A percentile compares a stretch with the other conserved stretches of the same genome.
These are phyloP conservation scores for Epizoanthus stellaris DNA, from an alignment of 92 coral and sea anemone species.

Conservation along the genomic window DNA sequence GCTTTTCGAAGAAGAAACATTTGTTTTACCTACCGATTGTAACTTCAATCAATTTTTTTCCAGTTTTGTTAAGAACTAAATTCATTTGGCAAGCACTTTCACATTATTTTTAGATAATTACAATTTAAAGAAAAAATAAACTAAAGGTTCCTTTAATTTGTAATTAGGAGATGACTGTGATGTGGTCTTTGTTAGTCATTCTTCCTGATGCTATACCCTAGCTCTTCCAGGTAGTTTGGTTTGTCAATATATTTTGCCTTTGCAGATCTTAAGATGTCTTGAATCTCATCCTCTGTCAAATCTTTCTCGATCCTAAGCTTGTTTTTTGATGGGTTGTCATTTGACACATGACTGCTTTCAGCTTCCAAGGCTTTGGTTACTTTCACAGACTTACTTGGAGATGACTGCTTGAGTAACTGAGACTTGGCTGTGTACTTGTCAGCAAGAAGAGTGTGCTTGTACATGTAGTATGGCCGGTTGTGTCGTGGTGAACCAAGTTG, in stretches of 20 bases:
- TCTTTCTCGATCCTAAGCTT: constrained; percentile 72
- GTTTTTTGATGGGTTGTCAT: constrained; percentile 50
- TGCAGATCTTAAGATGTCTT: constrained; percentile 75
- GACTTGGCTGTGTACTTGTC: constrained; percentile 72
- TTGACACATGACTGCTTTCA: constrained; percentile 46
- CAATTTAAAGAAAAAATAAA: background rate
- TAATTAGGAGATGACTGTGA: too few relatives aligned
- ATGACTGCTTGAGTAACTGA: constrained; percentile 65
- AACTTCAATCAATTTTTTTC: too few relatives aligned
- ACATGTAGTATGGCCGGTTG: constrained; percentile 55
- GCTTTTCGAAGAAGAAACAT: too few relatives aligned
- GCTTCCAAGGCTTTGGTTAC: constrained; percentile 42
- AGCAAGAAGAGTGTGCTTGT: constrained; percentile 58
- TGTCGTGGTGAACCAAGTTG: constrained; percentile 40
- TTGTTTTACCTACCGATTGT: too few relatives aligned
- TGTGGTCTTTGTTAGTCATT: constrained; percentile 30
- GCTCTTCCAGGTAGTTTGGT: constrained; percentile 73
- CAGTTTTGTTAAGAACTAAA: too few relatives aligned
- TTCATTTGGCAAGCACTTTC: background rate
- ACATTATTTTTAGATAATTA: background rate
- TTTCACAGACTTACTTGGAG: constrained; percentile 73
- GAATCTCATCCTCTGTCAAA: constrained; percentile 84
- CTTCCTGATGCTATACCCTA: constrained; percentile 51
- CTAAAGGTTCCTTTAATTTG: background rate
- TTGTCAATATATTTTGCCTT: constrained; percentile 78